These are phyloP conservation scores for Coleophora flavipennella DNA, from an alignment of 2,888 invertebrate genomes.

Conservation along the genomic window DNA sequence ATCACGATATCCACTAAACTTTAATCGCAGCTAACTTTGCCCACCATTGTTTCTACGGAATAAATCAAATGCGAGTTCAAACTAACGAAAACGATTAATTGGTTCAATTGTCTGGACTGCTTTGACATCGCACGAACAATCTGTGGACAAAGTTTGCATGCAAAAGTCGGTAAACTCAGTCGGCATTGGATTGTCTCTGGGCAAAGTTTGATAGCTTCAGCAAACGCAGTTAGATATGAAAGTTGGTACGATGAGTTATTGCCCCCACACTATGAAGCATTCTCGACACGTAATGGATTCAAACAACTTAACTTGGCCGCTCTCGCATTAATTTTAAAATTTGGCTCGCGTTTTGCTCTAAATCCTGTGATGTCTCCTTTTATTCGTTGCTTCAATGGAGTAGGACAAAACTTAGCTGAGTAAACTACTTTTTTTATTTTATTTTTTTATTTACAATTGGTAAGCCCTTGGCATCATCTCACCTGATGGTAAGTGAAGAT, in stretches of 20 bases:
- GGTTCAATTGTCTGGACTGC: slow-evolving; percentile 55
- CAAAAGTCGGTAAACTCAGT: slow-evolving; percentile 55
- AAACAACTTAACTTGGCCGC: slow-evolving; percentile 26
- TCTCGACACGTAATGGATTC: slow-evolving; percentile 39
- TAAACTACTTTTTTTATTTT: neutral
- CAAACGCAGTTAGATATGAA: slow-evolving; percentile 50
- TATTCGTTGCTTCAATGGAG: neutral
- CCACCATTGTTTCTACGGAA: slow-evolving; percentile 17
- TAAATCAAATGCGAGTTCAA: slow-evolving; percentile 24
- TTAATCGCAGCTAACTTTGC: neutral
- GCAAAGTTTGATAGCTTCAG: slow-evolving; percentile 57
- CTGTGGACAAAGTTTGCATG: slow-evolving; percentile 58
- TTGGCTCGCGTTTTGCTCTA: slow-evolving; percentile 3
- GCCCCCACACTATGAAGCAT: slow-evolving; percentile 31
- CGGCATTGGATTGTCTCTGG: slow-evolving; percentile 55
- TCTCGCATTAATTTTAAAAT: slow-evolving; percentile 10
- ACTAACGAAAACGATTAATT: slow-evolving; percentile 51
- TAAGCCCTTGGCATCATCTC: too few relatives aligned
- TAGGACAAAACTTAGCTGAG: neutral
- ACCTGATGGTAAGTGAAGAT: too few relatives aligned
- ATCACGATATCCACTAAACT: neutral
- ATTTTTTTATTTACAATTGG: too few relatives aligned
- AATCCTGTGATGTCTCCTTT: slow-evolving; percentile 1
- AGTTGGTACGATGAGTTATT: slow-evolving; percentile 34
- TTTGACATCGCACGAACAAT: slow-evolving; percentile 57